Evolutionary conservation across 2,888 invertebrate species (phyloP), one percentile per base, ranked within the genome.

Genomic region (Drosophila anomelani): DNA sequence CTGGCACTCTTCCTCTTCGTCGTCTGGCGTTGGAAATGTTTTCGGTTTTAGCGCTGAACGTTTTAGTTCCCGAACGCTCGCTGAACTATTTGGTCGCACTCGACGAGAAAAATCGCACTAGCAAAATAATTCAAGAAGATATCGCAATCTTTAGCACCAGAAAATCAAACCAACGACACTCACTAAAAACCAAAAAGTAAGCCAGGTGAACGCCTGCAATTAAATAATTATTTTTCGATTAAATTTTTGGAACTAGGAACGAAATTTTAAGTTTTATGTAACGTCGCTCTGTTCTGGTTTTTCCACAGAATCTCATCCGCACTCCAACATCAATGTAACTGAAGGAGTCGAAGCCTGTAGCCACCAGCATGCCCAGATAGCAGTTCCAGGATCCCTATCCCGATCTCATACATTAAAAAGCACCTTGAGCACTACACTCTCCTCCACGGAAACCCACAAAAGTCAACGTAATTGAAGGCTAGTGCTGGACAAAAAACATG

Each of bases 41-140:
- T 88, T 88, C 78, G 79, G 75, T 80, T 78, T 78, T 85, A 69
- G 67, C 63, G 68, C 59, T 64, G 73, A 58, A 60, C 74, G 58
- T 76, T 87, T 88, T 78, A 86, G 82, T 85, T 83, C 63, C 81
- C 81, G 63, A 61, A 63, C 75, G 77, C 69, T 80, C 63, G 76
- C 78, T 85, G 81, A 87, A 80, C 85, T 84, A 72, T 78, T 78
- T 72, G 71, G 70, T 49, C 64, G 63, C 64, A 67, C 46, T 43
- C 47, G 46, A 20, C 29, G 46, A 26, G 17, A 49, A 64, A 44
- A 39, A 44, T 36, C 68, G 39, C 44, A 34, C 66, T 58, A 51
- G 20, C 34, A 69, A 20, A 69, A 63, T 39, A 76, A 70, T 73
- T 56, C 26, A 15, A 51, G 29, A 55, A 32, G 34, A 43, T 47